Percentiles rank a stretch among this genome's conserved stretches.
Conservation (phyloP, 1,140 invertebrate genomes). For the Cepaea nemoralis region DNA sequence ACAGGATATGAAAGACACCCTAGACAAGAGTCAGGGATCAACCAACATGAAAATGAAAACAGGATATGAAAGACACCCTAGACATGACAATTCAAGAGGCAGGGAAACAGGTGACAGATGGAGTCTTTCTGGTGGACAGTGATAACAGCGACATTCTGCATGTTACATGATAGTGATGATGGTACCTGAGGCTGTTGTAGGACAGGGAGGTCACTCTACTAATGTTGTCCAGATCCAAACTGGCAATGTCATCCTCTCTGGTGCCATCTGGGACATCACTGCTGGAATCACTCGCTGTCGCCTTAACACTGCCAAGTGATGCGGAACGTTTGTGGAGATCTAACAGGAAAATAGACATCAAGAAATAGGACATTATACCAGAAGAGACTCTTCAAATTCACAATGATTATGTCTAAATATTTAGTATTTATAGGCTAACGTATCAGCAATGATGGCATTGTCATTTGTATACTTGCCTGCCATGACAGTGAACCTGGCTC, state of each 20-base stretch:
- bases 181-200: constrained; percentile 24
- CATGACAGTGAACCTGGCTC: no score
- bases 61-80: no score
- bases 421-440: not conserved
- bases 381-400: not conserved
- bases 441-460: not conserved
- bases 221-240: constrained; percentile 20
- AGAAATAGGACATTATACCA: not conserved
- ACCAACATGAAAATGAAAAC: no score
- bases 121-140: no score
- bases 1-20: no score
- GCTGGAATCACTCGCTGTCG: constrained; percentile 1
- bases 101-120: no score
- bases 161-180: no score
- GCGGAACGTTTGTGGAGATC: constrained; percentile 23
- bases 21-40: no score
- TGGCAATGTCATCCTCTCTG: constrained; percentile 20
- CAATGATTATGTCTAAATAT: not conserved
- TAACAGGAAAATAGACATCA: not conserved
- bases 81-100: no score
- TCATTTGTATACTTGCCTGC: not conserved
- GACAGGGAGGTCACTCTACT: constrained; percentile 25
- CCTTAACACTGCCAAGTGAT: constrained; percentile 18
- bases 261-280: constrained; percentile 5
- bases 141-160: no score